phyloP scores from a whole-genome alignment of 2,797 vertebrate species.

The Sebastes ruberrimus region DNA sequence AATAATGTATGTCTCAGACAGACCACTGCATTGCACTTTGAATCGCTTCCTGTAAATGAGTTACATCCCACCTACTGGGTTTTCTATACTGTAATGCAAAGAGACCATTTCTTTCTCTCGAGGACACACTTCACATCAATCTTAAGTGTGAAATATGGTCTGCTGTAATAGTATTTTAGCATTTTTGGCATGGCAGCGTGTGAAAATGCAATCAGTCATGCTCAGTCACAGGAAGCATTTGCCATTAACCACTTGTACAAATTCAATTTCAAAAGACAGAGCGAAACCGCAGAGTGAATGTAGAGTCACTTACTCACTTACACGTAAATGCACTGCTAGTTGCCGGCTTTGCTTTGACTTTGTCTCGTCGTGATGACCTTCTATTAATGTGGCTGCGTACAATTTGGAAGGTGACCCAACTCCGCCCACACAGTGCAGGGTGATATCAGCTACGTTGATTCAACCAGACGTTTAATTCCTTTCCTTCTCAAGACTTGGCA shows the following conservation, averaged over 20 bases:
- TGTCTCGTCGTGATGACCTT: constrained; percentile 44
- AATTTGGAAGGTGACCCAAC: constrained; percentile 42
- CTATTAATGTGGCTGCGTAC: constrained; percentile 6
- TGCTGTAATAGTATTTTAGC: neutral
- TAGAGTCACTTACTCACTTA: constrained; percentile 14
- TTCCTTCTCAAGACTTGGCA: neutral
- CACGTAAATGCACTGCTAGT: constrained; percentile 14
- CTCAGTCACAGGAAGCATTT: constrained; percentile 44
- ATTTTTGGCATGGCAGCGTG: neutral
- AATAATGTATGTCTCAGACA: neutral
- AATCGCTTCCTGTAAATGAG: neutral
- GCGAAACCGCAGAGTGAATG: neutral
- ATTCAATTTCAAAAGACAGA: constrained; percentile 32
- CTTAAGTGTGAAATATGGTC: constrained; percentile 4
- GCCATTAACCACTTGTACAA: constrained; percentile 29
- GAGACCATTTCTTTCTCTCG: constrained; percentile 26
- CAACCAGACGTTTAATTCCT: constrained; percentile 31
- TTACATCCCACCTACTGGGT: neutral
- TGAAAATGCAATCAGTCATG: constrained; percentile 39
- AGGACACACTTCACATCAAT: constrained; percentile 5
- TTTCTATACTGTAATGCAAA: neutral
- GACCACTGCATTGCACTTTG: neutral
- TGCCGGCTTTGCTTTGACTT: constrained; percentile 40
- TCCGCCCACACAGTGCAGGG: neutral
- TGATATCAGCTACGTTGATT: constrained; percentile 20